Evolutionary conservation across 2,113 vertebrate species (phyloP), one percentile per base, ranked within the genome.

Genomic region (Gymnobelideus leadbeateri): DNA sequence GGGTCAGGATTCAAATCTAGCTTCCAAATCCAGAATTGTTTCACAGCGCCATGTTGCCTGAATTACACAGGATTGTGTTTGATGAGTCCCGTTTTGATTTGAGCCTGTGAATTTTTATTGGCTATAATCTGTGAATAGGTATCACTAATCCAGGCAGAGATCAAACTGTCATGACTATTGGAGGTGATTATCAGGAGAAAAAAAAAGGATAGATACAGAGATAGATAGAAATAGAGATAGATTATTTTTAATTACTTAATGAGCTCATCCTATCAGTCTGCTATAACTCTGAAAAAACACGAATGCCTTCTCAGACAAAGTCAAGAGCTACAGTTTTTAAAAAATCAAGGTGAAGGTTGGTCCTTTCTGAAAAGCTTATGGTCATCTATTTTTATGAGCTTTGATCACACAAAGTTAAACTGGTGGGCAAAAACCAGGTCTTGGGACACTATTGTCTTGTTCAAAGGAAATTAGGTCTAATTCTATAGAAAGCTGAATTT

Each of bases 361-460:
- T 95, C 96, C 96, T 97, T 97, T 97, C 94, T 97, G 96, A 96
- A 97, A 96, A 97, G 96, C 94, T 52, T 97, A 96, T 96, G 95
- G 97, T 95, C 95, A 97, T 98, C 97, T 96, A 92, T 98, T 97
- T 98, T 96, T 77, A 51, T 49, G 97, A 97, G 94, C 97, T 94
- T 97, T 98, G 95, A 95, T 97, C 93, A 95, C 96, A 94, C 77
- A 57, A 91, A 49, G 93, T 96, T 89, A 92, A 95, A 95, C 31
- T 49, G 91, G 92, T 96, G 94, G 94, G 94, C 91, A 94, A 94
- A 57, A 96, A 92, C 94, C 49, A 96, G 47, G 93, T 31, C 95
- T 97, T 97, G 92, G 50, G 93, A 84, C n/a, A 43, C 7, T 84
- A 95, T 89, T 94, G 91, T 95, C 94, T 92, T 94, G 92, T 96